Conservation (phyloP, 2,888 invertebrate species). For the Erebia ligea region DNA sequence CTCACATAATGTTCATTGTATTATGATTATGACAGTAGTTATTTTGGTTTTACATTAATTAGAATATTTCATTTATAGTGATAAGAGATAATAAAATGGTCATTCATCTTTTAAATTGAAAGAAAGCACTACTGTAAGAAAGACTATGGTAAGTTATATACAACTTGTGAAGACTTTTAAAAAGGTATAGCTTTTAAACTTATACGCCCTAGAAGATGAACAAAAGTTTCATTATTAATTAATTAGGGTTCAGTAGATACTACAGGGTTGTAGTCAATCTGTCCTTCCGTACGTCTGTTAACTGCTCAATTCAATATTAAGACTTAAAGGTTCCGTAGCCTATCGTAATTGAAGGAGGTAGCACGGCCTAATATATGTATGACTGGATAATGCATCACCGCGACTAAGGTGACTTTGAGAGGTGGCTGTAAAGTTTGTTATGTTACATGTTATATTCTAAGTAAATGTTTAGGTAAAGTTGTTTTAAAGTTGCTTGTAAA, state of each 20-base stretch:
- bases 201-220: slow-evolving; percentile 71
- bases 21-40: slow-evolving; percentile 29
- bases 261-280: slow-evolving; percentile 76
- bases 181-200: slow-evolving; percentile 74
- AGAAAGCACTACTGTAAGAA: too few species aligned
- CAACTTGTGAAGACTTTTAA: slow-evolving; percentile 77
- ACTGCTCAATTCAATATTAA: slow-evolving; percentile 79
- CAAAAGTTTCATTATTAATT: slow-evolving; percentile 62
- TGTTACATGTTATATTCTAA: background rate
- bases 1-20: slow-evolving; percentile 43
- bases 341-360: slow-evolving; percentile 61
- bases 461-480: too few species aligned
- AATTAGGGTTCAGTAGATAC: slow-evolving; percentile 73
- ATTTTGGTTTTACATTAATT: slow-evolving; percentile 47
- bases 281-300: slow-evolving; percentile 77
- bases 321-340: slow-evolving; percentile 63
- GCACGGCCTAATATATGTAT: slow-evolving; percentile 64
- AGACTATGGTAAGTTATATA: slow-evolving; percentile 75
- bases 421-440: slow-evolving; percentile 31
- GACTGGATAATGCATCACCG: slow-evolving; percentile 43
- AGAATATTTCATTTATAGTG: slow-evolving; percentile 55
- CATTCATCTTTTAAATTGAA: slow-evolving; percentile 57
- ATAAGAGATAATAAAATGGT: slow-evolving; percentile 61
- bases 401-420: slow-evolving; percentile 30
- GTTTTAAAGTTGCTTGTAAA: too few species aligned